Evolutionary conservation across 1,140 invertebrate genomes (phyloP).

Genomic region (Proctacanthus coquilletti): DNA sequence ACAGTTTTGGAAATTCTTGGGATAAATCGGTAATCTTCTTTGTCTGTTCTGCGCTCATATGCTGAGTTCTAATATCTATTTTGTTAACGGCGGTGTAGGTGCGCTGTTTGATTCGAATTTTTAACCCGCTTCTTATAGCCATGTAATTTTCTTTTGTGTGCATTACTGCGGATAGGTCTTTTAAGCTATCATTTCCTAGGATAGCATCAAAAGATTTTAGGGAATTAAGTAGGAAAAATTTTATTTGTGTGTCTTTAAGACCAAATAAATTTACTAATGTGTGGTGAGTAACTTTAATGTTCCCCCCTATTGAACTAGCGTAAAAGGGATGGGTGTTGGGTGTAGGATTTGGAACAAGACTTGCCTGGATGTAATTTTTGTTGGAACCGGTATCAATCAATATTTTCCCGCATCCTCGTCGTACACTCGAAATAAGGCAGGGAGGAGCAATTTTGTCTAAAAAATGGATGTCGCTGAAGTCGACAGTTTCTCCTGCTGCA

Average conservation of each 20-base stretch:
- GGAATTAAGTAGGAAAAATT: background rate
- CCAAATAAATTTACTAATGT: conserved; percentile 2
- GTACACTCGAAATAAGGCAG: conserved; percentile 6
- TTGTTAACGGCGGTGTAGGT: background rate
- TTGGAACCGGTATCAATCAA: conserved; percentile 9
- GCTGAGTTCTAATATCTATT: background rate
- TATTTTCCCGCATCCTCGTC: conserved; percentile 5
- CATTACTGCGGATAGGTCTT: background rate
- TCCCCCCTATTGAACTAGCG: conserved; percentile 4
- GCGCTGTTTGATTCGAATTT: background rate
- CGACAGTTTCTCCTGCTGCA: no score
- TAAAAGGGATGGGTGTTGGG: background rate
- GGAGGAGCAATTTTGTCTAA: conserved; percentile 4
- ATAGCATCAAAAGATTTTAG: conserved; percentile 1
- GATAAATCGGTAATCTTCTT: background rate
- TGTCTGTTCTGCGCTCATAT: background rate
- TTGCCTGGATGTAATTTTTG: conserved; percentile 3
- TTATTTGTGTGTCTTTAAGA: background rate
- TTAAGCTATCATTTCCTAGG: background rate
- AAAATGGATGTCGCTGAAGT: conserved; percentile 4
- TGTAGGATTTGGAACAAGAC: background rate
- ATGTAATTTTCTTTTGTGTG: conserved; percentile 1
- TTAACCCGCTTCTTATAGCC: background rate
- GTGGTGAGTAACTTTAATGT: conserved; percentile 5
- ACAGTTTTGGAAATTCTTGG: background rate